Evolutionary conservation across 2,113 vertebrate species (phyloP).

Genomic region (Montifringilla adamsi): DNA sequence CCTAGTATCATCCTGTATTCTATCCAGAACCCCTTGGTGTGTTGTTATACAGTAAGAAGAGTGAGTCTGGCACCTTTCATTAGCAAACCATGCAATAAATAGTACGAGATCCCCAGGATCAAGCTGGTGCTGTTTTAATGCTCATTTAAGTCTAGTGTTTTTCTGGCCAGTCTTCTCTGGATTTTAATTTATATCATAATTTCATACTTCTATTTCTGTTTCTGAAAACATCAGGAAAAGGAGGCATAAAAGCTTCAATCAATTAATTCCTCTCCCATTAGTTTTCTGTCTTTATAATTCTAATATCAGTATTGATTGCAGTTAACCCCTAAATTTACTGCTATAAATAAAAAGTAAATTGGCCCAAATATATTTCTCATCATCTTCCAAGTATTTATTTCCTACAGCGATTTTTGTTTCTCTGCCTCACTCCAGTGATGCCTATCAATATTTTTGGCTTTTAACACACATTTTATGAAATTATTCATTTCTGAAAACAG

Average conservation of each 20-base stretch:
- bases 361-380: not conserved
- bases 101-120: not conserved
- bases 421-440: not conserved
- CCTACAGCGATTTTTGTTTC: not conserved
- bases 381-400: not conserved
- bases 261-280: not conserved
- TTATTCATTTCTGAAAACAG: not conserved
- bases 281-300: not conserved
- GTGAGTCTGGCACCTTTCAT: slow-evolving; percentile 60
- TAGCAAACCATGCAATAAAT: slow-evolving; percentile 57
- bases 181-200: slow-evolving; percentile 25
- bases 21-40: slow-evolving; percentile 53
- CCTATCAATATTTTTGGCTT: not conserved
- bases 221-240: not conserved
- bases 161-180: slow-evolving; percentile 16
- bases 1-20: slow-evolving; percentile 33
- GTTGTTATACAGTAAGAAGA: slow-evolving; percentile 34
- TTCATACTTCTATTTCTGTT: slow-evolving; percentile 23
- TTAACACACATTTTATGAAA: not conserved
- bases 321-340: not conserved
- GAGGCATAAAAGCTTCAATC: not conserved
- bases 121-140: slow-evolving; percentile 60
- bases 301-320: not conserved
- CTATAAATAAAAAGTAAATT: not conserved
- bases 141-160: slow-evolving; percentile 49